Evolutionary conservation across 1,140 invertebrate genomes (phyloP).

Genomic region (Drosophila novamexicana): DNA sequence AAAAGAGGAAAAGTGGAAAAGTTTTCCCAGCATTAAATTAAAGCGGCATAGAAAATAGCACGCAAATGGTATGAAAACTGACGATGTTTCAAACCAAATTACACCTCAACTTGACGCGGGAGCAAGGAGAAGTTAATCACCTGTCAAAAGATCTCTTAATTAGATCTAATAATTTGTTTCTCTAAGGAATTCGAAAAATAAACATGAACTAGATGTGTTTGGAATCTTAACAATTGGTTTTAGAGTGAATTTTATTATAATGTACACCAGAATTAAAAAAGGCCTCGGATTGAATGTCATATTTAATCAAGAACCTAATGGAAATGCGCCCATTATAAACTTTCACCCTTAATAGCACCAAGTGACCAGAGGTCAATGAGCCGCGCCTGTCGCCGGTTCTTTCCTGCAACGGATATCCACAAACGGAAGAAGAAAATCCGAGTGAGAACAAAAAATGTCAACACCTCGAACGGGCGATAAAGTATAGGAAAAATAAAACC

Average conservation of each 20-base stretch:
- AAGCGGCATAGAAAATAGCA: conserved; percentile 25
- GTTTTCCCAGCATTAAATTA: conserved; percentile 50
- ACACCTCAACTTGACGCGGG: neutral
- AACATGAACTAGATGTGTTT: no score
- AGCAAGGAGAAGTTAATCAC: neutral
- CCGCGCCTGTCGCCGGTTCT: conserved; percentile 6
- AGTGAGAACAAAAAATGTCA: conserved; percentile 56
- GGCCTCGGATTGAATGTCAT: neutral
- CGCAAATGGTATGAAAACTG: conserved; percentile 36
- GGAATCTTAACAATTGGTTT: no score
- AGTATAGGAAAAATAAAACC: conserved; percentile 24
- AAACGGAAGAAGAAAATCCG: conserved; percentile 32
- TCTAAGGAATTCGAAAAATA: no score
- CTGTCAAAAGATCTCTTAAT: neutral
- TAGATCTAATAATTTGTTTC: neutral
- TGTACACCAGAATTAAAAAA: neutral
- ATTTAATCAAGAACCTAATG: no score
- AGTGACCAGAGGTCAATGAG: neutral
- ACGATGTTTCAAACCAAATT: conserved; percentile 21
- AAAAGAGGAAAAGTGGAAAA: conserved; percentile 74
- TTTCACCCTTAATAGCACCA: no score
- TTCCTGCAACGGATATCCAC: conserved; percentile 10
- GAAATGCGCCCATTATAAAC: no score
- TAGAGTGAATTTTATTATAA: neutral
- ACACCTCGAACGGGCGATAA: conserved; percentile 32